These are phyloP conservation scores for Arctocebus calabarensis DNA, from an alignment of 2,797 vertebrate genomes.

Conservation along the genomic window DNA sequence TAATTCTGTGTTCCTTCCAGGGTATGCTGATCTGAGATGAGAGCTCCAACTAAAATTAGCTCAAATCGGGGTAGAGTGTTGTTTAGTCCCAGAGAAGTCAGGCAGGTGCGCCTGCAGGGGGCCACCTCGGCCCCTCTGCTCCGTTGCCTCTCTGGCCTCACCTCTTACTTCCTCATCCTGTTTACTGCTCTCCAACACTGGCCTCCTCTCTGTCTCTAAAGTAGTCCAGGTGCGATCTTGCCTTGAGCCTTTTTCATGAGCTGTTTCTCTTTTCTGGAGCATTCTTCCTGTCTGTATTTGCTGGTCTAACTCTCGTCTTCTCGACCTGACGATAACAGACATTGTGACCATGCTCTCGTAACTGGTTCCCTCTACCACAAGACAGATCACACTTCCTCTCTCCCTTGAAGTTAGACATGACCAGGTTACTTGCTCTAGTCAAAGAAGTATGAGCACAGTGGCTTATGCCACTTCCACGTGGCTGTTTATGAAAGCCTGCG, in stretches of 20 bases:
- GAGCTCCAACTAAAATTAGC: slow-evolving; percentile 2
- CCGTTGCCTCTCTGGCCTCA: background rate
- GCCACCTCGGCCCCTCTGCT: background rate
- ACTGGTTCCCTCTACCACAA: background rate
- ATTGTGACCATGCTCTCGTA: background rate
- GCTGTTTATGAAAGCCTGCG: background rate
- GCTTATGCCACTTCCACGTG: background rate
- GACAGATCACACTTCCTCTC: background rate
- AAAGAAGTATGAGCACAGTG: background rate
- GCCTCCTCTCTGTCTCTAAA: background rate
- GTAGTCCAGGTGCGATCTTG: background rate
- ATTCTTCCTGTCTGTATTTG: background rate
- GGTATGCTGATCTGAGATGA: background rate
- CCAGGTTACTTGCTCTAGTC: background rate
- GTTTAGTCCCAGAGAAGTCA: background rate
- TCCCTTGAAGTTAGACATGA: background rate
- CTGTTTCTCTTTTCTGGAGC: background rate
- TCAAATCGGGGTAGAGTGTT: background rate
- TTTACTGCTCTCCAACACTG: background rate
- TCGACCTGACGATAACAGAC: background rate
- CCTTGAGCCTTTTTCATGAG: background rate
- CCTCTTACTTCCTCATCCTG: background rate
- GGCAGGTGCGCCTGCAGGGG: background rate
- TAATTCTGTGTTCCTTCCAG: slow-evolving; percentile 36
- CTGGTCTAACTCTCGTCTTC: background rate